A percentile compares a stretch with the other conserved stretches of the same genome.
Conservation (phyloP, 92 coral and sea anemone genomes). For the Porites evermanni region DNA sequence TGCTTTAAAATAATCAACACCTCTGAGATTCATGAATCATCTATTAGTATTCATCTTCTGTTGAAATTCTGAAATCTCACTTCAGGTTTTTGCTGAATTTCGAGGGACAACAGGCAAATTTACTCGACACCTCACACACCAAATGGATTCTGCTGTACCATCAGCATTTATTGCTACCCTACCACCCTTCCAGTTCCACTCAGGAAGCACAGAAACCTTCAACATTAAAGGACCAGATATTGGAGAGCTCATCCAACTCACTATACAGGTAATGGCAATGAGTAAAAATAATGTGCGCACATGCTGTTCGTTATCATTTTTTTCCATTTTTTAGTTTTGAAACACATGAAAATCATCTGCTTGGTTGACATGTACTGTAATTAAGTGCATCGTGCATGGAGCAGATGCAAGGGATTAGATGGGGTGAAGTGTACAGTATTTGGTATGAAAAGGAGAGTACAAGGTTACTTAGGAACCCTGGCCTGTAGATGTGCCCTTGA, state of each 20-base stretch:
- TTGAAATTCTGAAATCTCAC: neutral
- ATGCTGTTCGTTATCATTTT: neutral
- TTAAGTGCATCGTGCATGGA: too few species aligned
- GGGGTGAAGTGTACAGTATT: too few species aligned
- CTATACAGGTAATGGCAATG: slow-evolving; percentile 71
- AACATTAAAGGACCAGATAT: slow-evolving; percentile 91
- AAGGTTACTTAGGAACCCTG: too few species aligned
- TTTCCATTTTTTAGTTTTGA: too few species aligned
- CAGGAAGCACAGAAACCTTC: slow-evolving; percentile 89
- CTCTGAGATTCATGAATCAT: too few species aligned
- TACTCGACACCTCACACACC: slow-evolving; percentile 81
- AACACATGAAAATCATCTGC: too few species aligned
- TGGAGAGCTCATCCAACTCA: slow-evolving; percentile 88
- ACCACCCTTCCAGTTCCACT: slow-evolving; percentile 82
- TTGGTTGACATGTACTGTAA: too few species aligned
- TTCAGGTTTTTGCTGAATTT: slow-evolving; percentile 89
- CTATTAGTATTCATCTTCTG: neutral
- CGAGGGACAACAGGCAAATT: slow-evolving; percentile 88
- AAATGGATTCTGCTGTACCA: slow-evolving; percentile 82
- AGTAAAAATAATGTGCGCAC: too few species aligned
- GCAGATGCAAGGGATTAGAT: too few species aligned
- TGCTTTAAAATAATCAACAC: too few species aligned
- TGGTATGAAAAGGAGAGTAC: too few species aligned
- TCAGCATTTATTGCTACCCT: slow-evolving; percentile 87
- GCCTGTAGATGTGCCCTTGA: too few species aligned